Evolutionary conservation across 2,113 vertebrate genomes (phyloP).

Genomic region (Dromas ardeola): DNA sequence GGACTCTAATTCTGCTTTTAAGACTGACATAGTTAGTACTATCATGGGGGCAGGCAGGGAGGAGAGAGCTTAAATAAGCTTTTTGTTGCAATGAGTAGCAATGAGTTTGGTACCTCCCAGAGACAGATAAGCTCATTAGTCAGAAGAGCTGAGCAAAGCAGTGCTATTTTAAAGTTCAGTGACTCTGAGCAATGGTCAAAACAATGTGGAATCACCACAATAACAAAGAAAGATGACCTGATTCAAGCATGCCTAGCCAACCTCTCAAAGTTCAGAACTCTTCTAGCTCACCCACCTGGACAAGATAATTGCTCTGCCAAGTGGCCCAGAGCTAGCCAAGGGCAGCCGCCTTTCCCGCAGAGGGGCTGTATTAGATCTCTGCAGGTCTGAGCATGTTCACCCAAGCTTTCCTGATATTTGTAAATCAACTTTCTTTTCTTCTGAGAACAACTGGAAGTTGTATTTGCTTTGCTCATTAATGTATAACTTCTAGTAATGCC

Average conservation of each 20-base stretch:
- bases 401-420: background rate
- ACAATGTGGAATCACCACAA: background rate
- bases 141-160: background rate
- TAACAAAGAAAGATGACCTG: background rate
- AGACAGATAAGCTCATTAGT: background rate
- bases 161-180: background rate
- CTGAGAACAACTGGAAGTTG: background rate
- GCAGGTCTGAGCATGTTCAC: background rate
- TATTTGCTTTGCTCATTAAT: background rate
- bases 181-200: background rate
- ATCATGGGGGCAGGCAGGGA: background rate
- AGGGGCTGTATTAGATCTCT: background rate
- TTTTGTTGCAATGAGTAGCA: background rate
- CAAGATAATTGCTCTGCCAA: background rate
- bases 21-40: background rate
- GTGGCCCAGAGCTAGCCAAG: background rate
- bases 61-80: background rate
- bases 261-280: background rate
- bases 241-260: background rate
- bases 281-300: background rate
- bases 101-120: background rate
- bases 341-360: background rate
- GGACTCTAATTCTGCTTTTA: background rate
- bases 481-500: background rate
- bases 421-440: background rate